These are phyloP conservation scores for Drosophila nigritarsus DNA, from an alignment of 2,888 invertebrate species.

Conservation along the genomic window DNA sequence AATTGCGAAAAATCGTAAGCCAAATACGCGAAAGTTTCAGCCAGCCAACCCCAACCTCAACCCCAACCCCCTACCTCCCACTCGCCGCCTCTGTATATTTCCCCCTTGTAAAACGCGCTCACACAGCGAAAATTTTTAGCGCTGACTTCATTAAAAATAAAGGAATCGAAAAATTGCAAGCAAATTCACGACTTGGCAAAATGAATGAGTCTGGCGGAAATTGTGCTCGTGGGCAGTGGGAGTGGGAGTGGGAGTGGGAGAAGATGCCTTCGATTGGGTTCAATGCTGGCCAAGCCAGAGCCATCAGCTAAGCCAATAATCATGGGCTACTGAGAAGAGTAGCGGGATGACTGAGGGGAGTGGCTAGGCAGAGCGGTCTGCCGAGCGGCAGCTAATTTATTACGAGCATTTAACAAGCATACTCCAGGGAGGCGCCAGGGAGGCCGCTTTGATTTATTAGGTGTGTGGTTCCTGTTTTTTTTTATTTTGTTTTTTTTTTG, in stretches of 20 bases:
- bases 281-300: slow-evolving; percentile 64
- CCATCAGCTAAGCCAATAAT: slow-evolving; percentile 76
- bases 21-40: slow-evolving; percentile 37
- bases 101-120: slow-evolving; percentile 37
- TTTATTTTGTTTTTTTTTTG: slow-evolving; percentile 2
- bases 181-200: slow-evolving; percentile 64
- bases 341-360: not conserved
- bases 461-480: slow-evolving; percentile 65
- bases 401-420: slow-evolving; percentile 80
- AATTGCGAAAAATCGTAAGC: slow-evolving; percentile 60
- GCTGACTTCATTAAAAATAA: slow-evolving; percentile 75
- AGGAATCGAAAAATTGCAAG: slow-evolving; percentile 60
- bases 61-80: not conserved
- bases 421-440: slow-evolving; percentile 68
- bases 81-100: not conserved
- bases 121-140: slow-evolving; percentile 67
- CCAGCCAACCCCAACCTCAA: not conserved
- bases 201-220: slow-evolving; percentile 70
- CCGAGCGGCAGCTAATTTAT: slow-evolving; percentile 74
- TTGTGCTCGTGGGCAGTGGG: not conserved
- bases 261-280: slow-evolving; percentile 69
- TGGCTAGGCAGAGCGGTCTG: slow-evolving; percentile 26
- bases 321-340: slow-evolving; percentile 33
- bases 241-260: not conserved
- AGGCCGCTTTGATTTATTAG: slow-evolving; percentile 79